Conservation (phyloP, 2,797 vertebrate species). For the Nyctalus aviator region DNA sequence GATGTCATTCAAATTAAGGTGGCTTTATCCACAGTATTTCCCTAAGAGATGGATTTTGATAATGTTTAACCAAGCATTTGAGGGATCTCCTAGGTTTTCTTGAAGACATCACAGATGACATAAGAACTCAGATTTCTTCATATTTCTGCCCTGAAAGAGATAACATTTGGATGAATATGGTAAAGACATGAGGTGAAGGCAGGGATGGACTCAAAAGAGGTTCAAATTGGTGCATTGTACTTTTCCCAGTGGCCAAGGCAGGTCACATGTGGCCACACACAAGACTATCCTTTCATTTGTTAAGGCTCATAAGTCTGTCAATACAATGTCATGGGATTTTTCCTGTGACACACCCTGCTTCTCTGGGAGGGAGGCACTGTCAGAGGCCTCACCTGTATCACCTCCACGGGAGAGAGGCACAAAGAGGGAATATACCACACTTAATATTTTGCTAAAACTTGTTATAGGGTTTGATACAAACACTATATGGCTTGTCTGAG, state of each 20-base stretch:
- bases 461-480: background rate
- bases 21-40: background rate
- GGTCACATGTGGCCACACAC: fast-evolving
- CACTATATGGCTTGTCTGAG: background rate
- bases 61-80: background rate
- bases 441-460: background rate
- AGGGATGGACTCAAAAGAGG: background rate
- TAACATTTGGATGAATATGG: background rate
- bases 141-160: background rate
- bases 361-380: background rate
- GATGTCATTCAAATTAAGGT: background rate
- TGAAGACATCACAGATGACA: background rate
- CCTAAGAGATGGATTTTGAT: background rate
- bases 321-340: background rate
- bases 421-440: background rate
- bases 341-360: background rate
- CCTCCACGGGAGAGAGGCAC: background rate
- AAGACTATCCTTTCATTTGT: background rate
- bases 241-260: fast-evolving
- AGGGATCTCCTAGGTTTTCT: background rate
- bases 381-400: fast-evolving
- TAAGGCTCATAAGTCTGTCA: no score
- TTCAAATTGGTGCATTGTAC: background rate
- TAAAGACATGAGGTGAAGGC: background rate
- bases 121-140: background rate